Evolutionary conservation across 23 tunicate species (phyloP), one percentile per base, ranked within the genome.

Genomic region (Styela plicata): DNA sequence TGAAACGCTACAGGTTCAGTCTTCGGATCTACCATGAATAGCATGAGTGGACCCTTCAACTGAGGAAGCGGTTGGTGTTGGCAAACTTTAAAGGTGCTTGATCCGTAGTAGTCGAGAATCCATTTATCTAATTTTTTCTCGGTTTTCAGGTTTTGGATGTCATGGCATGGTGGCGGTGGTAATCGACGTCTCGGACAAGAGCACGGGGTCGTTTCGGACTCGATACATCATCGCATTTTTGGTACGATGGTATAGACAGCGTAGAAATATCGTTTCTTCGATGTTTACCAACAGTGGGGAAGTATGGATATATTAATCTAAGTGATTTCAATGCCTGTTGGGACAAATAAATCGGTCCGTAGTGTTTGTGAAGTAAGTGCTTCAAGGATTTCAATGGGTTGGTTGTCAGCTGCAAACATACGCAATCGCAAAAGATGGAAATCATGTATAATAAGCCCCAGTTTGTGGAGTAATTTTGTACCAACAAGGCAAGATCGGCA

Each of bases 41-140:
- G 63, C 25, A 84, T 84, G 25, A 74, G 87, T 18, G 87, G 83
- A 3, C 74, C 82, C 34, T 2, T 26, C 82, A 74, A 73, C 67
- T 10, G 10, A 21, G 10, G 84, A 22, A 80, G 36, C 31, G 64
- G 64, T 57, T 57, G 64, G 64, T 20, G 20, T 57, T 57, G 18
- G 64, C 64, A 57, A 18, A 18, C 20, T 18, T 57, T 20, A 20
- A 57, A 57, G 64, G 64, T 57, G 20, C 19, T 18, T 20, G 64
- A 57, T 57, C 18, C 64, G 64, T 57, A 57, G 18, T 20, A 18
- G 20, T 57, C 64, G 18, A 57, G 20, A 57, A 57, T 57, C 20
- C 64, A 57, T 20, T 57, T 18, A 18, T 57, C 20, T 20, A 57
- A 18, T 20, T 57, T 57, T 18, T 18, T 20, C 64, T 18, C 64